A percentile compares a stretch with the other conserved stretches of the same genome.
Evolutionary conservation across 1,140 invertebrate genomes (phyloP).

Genomic region (Drosophila orena): DNA sequence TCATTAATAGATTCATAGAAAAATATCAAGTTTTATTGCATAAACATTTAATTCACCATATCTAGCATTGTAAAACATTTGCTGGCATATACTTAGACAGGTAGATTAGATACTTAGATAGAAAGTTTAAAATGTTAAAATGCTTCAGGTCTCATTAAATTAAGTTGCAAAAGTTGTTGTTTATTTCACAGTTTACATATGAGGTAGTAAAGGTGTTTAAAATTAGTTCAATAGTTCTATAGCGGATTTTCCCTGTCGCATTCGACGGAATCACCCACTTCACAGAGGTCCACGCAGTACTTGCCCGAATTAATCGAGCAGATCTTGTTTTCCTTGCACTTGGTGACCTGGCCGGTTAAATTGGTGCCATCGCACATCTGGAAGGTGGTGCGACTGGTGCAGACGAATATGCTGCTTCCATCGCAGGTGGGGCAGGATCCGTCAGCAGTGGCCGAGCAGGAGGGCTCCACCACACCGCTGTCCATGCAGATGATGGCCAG

Average conservation of each 20-base stretch:
- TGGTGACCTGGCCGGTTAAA: conserved; percentile 7
- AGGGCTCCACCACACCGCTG: neutral
- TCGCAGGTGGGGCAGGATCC: conserved; percentile 50
- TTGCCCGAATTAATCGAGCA: conserved; percentile 56
- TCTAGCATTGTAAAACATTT: too few relatives aligned
- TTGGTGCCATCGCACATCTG: conserved; percentile 48
- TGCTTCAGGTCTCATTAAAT: too few relatives aligned
- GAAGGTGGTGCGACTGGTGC: conserved; percentile 74
- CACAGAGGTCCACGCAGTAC: conserved; percentile 63
- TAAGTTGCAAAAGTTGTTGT: neutral
- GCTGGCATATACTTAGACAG: neutral
- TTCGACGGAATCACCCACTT: conserved; percentile 14
- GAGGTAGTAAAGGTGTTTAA: neutral
- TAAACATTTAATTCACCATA: neutral
- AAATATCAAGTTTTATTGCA: too few relatives aligned
- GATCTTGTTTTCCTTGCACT: conserved; percentile 42
- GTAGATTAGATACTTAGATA: neutral
- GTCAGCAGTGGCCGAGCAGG: neutral
- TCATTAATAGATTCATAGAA: neutral
- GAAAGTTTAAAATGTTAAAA: too few relatives aligned
- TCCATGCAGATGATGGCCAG: conserved; percentile 13
- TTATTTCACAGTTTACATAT: neutral
- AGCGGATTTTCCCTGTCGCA: conserved; percentile 25
- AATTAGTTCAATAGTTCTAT: neutral
- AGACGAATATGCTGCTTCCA: conserved; percentile 49